phyloP scores from a whole-genome alignment of 1,140 invertebrate species.

The Drosophila sp. region DNA sequence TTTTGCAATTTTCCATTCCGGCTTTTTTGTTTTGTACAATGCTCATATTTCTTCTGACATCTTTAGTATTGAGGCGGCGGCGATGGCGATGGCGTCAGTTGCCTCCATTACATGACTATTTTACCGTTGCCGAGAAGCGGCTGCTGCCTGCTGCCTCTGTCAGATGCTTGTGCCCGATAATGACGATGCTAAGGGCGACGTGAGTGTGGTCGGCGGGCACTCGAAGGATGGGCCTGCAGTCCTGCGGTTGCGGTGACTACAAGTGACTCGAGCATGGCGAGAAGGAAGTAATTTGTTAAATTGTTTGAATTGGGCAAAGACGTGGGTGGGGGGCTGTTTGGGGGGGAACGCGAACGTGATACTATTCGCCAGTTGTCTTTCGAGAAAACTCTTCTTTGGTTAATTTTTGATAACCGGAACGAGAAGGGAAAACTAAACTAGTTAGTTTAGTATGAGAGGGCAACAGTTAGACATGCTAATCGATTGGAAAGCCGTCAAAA shows the following conservation, averaged over 20 bases:
- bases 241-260: slow-evolving; percentile 44
- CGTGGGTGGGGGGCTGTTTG: not conserved
- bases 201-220: slow-evolving; percentile 42
- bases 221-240: slow-evolving; percentile 32
- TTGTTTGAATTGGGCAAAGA: slow-evolving; percentile 45
- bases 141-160: slow-evolving; percentile 31
- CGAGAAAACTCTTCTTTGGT: slow-evolving; percentile 4
- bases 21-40: slow-evolving; percentile 14
- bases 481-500: not conserved
- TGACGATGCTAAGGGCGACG: slow-evolving; percentile 49
- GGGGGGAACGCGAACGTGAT: not conserved
- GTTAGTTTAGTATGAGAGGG: not conserved
- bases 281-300: slow-evolving; percentile 56
- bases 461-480: slow-evolving; percentile 5
- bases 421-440: not conserved
- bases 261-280: slow-evolving; percentile 1
- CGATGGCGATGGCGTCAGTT: slow-evolving; percentile 7
- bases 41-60: slow-evolving; percentile 49
- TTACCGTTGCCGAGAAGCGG: slow-evolving; percentile 16
- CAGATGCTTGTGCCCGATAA: slow-evolving; percentile 41
- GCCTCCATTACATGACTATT: slow-evolving; percentile 18
- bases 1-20: not conserved
- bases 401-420: slow-evolving; percentile 1
- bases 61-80: slow-evolving; percentile 35
- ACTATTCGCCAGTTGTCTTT: not conserved